Evolutionary conservation across 2,113 vertebrate species (phyloP).

Genomic region (Pseudorhombus dupliciocellatus): DNA sequence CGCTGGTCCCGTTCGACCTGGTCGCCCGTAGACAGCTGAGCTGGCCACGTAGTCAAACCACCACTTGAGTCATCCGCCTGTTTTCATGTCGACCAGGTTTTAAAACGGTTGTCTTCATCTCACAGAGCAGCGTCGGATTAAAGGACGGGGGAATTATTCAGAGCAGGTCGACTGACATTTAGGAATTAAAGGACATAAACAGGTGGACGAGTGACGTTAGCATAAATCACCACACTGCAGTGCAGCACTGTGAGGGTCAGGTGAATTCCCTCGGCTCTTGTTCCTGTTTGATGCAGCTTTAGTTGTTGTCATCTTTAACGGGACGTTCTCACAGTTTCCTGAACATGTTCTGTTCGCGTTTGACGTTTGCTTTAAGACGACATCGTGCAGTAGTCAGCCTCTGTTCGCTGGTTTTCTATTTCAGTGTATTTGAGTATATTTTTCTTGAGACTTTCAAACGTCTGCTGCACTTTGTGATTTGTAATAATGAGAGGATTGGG

Average conservation of each 20-base stretch:
- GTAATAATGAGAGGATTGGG: neutral
- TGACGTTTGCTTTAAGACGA: neutral
- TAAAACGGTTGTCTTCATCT: constrained; percentile 77
- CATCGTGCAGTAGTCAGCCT: neutral
- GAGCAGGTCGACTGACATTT: constrained; percentile 8
- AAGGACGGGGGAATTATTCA: constrained; percentile 7
- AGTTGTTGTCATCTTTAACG: constrained; percentile 21
- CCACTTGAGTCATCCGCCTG: constrained; percentile 49
- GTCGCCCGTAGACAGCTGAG: neutral
- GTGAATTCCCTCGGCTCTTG: constrained; percentile 3
- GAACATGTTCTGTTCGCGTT: neutral
- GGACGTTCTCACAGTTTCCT: neutral
- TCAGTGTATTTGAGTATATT: constrained; percentile 11
- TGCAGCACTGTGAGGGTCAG: constrained; percentile 21
- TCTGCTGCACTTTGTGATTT: neutral
- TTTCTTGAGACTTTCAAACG: constrained; percentile 29
- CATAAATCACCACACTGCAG: neutral
- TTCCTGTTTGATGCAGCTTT: neutral
- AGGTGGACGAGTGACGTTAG: neutral
- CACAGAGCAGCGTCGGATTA: neutral
- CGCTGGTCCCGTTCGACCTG: constrained; percentile 25
- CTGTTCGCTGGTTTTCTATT: neutral
- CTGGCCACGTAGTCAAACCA: constrained; percentile 35
- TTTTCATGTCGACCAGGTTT: constrained; percentile 49
- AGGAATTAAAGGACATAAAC: neutral